Evolutionary conservation across 2,797 vertebrate species (phyloP).

Genomic region (Tragopan temminckii): DNA sequence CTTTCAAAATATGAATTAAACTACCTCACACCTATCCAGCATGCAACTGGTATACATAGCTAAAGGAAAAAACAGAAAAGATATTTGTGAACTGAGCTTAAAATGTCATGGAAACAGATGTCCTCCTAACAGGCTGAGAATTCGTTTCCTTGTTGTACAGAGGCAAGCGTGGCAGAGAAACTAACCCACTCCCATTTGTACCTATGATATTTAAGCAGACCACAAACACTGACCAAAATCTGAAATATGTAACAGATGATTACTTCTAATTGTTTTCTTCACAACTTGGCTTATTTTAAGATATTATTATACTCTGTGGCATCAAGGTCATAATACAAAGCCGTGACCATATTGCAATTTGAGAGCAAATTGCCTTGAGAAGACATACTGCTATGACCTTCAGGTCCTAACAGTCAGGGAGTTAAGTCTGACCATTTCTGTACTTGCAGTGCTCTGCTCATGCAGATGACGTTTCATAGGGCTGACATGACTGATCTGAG

Average conservation of each 20-base stretch:
- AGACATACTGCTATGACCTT: constrained; percentile 23
- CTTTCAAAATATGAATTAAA: background rate
- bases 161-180: background rate
- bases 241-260: background rate
- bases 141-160: background rate
- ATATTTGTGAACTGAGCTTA: background rate
- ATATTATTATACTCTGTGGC: background rate
- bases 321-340: background rate
- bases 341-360: background rate
- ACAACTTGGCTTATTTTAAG: background rate
- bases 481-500: background rate
- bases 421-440: background rate
- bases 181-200: background rate
- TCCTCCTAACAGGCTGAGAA: constrained; percentile 11
- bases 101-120: constrained; percentile 17
- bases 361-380: background rate
- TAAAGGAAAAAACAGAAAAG: background rate
- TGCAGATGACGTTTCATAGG: background rate
- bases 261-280: background rate
- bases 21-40: background rate
- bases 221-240: background rate
- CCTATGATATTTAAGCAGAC: background rate
- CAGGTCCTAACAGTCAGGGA: background rate
- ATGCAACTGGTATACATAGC: background rate
- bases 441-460: background rate